A percentile compares a stretch with the other conserved stretches of the same genome.
Conservation (phyloP, 2,113 vertebrate genomes). For the Colistium nudipinnis region DNA sequence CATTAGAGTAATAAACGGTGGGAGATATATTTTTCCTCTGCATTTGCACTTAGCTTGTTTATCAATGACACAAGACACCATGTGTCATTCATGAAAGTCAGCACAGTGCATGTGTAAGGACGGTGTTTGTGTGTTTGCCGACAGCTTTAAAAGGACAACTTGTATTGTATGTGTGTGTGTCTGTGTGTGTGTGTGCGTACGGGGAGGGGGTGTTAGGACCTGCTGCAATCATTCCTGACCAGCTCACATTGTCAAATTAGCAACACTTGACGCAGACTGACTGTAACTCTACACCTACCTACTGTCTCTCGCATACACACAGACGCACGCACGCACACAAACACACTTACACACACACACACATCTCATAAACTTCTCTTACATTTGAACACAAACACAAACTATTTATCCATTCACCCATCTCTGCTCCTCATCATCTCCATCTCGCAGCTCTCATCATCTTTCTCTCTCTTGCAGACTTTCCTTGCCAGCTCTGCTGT, state of each 20-base stretch:
- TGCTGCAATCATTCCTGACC: conserved; percentile 61
- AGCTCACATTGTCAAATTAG: conserved; percentile 70
- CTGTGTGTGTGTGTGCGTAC: not conserved
- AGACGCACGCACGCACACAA: conserved; percentile 1
- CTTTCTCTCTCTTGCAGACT: conserved; percentile 53
- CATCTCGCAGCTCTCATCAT: conserved; percentile 48
- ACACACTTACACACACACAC: conserved; percentile 23
- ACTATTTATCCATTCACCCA: conserved; percentile 36
- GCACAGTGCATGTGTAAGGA: not conserved
- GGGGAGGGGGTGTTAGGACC: conserved; percentile 31
- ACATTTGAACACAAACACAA: no score
- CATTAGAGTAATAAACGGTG: conserved; percentile 8
- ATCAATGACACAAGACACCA: conserved; percentile 9
- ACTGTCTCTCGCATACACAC: conserved; percentile 26
- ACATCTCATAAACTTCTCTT: no score
- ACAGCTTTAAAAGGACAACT: not conserved
- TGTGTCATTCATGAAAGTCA: conserved; percentile 41
- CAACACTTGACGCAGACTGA: conserved; percentile 66
- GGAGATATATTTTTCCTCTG: conserved; percentile 2
- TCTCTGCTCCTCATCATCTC: conserved; percentile 29
- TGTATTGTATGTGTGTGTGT: not conserved
- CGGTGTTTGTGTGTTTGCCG: no score
- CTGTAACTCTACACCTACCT: conserved; percentile 62
- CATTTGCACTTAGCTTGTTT: conserved; percentile 16
- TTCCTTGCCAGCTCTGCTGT: conserved; percentile 55